A percentile compares a stretch with the other conserved stretches of the same genome.
These are phyloP conservation scores for Linnaemya vulpina DNA, from an alignment of 2,888 invertebrate genomes.

Conservation along the genomic window DNA sequence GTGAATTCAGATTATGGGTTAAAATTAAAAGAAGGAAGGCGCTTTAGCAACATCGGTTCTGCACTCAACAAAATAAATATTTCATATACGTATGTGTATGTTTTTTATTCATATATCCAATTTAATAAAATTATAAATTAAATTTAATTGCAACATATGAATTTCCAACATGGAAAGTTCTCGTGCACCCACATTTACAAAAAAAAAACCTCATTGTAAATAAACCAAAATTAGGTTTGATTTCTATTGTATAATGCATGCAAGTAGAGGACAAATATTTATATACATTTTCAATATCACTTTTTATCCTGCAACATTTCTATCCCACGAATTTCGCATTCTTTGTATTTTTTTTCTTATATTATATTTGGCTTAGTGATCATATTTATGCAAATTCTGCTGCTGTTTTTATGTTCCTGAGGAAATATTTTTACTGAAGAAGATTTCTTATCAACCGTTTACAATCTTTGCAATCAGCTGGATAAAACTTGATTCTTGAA, in stretches of 20 bases:
- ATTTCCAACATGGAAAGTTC: neutral
- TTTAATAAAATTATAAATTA: too few relatives aligned
- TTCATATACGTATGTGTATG: too few relatives aligned
- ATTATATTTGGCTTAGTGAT: conserved; percentile 49
- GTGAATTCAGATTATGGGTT: too few relatives aligned
- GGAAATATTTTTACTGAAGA: conserved; percentile 51
- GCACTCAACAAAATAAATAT: too few relatives aligned
- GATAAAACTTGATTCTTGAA: conserved; percentile 70
- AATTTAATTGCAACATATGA: too few relatives aligned
- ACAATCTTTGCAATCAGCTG: conserved; percentile 74
- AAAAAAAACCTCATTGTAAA: neutral
- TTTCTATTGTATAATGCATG: neutral
- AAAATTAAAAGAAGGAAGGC: too few relatives aligned
- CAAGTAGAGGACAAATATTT: neutral
- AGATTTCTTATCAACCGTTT: conserved; percentile 72
- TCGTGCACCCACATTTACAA: neutral
- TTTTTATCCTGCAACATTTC: conserved; percentile 52
- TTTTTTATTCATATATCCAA: too few relatives aligned
- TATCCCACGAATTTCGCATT: conserved; percentile 68
- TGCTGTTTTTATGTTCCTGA: conserved; percentile 63
- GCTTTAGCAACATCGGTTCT: too few relatives aligned
- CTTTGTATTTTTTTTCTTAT: conserved; percentile 11
- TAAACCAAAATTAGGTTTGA: neutral
- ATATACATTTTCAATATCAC: neutral
- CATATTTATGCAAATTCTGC: conserved; percentile 72